Evolutionary conservation across 2,113 vertebrate genomes (phyloP), one percentile per base, ranked within the genome.

Genomic region (Psophia crepitans): DNA sequence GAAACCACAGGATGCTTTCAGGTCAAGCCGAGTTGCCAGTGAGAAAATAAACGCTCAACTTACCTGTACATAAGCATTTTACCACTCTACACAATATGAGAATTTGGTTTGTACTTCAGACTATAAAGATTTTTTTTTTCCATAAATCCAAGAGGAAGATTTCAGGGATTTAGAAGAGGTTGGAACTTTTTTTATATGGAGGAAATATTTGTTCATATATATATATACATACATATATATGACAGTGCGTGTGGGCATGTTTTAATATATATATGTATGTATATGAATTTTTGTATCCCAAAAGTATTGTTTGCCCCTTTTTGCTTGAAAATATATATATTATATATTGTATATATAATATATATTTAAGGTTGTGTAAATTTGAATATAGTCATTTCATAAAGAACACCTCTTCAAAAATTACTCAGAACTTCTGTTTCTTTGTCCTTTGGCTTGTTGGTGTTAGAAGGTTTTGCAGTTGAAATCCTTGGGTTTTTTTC

Each of bases 141-240:
- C 91, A 92, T 96, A 94, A 77, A 93, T 92, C 89, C 71, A 92
- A 91, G 93, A 95, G 83, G 95, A 92, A 95, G 61, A 96, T 95
- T 98, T 98, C 97, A 98, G 98, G 97, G 97, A 98, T 95, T 97
- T 97, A 96, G 94, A 88, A 97, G 95, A 97, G 87, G 84, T 90
- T 74, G 46, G 92, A 95, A 54, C 33, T 89, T 97, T 97, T 98
- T 98, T 98, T 87, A 97, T 96, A 95, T 73, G 92, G 90, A 96
- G 92, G 95, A 97, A 97, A 89, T 95, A 89, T 44, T 94, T 89
- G 85, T 95, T 96, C 78, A 32, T 89, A 87, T 49, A 79, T 87
- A 96, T 96, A 97, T 94, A 94, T 32, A 89, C 10, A 87, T 57
- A 81, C 6, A 43, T 18, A 87, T 86, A 93, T 95, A 97, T 97